These are phyloP conservation scores for Daubentonia madagascariensis DNA, from an alignment of 2,113 vertebrate species.

Conservation along the genomic window DNA sequence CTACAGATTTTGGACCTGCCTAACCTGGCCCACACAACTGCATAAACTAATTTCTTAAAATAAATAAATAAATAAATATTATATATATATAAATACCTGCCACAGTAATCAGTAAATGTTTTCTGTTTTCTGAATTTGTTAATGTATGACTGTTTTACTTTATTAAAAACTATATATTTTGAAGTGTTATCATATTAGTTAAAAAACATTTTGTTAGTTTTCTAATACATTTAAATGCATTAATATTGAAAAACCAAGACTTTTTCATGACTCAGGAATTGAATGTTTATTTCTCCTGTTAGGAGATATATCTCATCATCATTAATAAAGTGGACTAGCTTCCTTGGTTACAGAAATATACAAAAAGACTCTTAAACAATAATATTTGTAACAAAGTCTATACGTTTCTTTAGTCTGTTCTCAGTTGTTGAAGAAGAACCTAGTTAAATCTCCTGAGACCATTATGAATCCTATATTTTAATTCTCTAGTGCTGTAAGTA, in stretches of 20 bases:
- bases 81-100: neutral
- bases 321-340: neutral
- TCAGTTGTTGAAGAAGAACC: conserved; percentile 26
- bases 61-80: neutral
- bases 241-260: neutral
- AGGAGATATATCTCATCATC: neutral
- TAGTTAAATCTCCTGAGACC: conserved; percentile 32
- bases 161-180: neutral
- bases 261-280: neutral
- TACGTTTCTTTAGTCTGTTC: conserved; percentile 38
- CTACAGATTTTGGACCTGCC: neutral
- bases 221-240: neutral
- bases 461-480: conserved; percentile 61
- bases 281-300: neutral
- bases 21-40: neutral
- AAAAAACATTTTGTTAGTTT: neutral
- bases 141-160: neutral
- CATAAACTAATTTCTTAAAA: neutral
- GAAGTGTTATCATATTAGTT: neutral
- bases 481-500: conserved; percentile 57
- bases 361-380: conserved; percentile 31
- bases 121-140: neutral
- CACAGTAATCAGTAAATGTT: neutral
- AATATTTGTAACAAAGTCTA: conserved; percentile 8
- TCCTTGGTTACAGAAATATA: conserved; percentile 34